A percentile compares a stretch with the other conserved stretches of the same genome.
These are phyloP conservation scores for Drosophila lowei DNA, from an alignment of 1,140 invertebrate genomes.

Conservation along the genomic window DNA sequence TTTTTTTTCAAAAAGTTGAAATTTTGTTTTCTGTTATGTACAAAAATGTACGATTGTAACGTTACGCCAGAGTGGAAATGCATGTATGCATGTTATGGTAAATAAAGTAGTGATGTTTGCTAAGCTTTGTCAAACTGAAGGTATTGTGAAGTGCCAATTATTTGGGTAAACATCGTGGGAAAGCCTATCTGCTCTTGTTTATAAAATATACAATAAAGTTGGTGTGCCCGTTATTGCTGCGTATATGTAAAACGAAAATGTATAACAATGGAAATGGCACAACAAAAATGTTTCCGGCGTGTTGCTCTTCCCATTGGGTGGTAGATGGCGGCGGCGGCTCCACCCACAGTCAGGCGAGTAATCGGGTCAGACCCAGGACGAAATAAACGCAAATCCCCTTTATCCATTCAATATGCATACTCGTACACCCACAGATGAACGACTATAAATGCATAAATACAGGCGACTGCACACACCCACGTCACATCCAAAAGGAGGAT, in stretches of 20 bases:
- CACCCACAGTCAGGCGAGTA: slow-evolving; percentile 17
- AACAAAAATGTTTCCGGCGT: slow-evolving; percentile 62
- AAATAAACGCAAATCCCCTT: slow-evolving; percentile 69
- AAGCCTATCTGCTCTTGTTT: slow-evolving; percentile 31
- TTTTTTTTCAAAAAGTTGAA: too few species aligned
- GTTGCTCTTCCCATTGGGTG: slow-evolving; percentile 39
- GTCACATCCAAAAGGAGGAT: not conserved
- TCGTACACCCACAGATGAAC: slow-evolving; percentile 25
- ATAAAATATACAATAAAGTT: slow-evolving; percentile 56
- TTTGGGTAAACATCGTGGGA: slow-evolving; percentile 3
- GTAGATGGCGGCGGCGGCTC: slow-evolving; percentile 21
- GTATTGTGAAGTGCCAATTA: slow-evolving; percentile 12
- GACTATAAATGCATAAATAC: slow-evolving; percentile 63
- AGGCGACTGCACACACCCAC: slow-evolving; percentile 41
- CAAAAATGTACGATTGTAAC: too few species aligned
- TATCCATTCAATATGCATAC: slow-evolving; percentile 73
- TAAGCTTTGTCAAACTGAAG: slow-evolving; percentile 5
- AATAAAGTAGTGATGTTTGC: slow-evolving; percentile 3
- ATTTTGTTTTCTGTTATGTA: too few species aligned
- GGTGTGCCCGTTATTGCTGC: slow-evolving; percentile 17
- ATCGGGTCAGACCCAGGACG: slow-evolving; percentile 49
- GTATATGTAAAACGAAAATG: slow-evolving; percentile 55
- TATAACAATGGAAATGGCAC: slow-evolving; percentile 61
- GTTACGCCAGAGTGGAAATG: not conserved
- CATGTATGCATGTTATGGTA: not conserved